A percentile compares a stretch with the other conserved stretches of the same genome.
Conservation (phyloP, 2,797 vertebrate genomes). For the Heteromormyrus szaboi region DNA sequence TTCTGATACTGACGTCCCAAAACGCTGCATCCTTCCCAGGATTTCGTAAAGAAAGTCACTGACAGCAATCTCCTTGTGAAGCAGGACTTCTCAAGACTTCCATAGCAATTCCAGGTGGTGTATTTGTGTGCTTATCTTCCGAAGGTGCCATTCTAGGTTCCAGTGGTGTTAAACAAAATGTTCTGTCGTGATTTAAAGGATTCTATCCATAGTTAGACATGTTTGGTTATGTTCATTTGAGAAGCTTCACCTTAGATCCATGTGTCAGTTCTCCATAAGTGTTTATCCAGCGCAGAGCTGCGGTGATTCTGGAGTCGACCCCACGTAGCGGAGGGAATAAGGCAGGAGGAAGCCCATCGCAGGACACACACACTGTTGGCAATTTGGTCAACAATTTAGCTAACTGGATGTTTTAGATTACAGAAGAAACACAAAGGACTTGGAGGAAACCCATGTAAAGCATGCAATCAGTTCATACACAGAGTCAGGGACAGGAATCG, state of each 20-base stretch:
- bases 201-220: background rate
- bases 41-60: background rate
- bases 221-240: background rate
- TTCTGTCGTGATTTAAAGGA: background rate
- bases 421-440: background rate
- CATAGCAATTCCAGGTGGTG: background rate
- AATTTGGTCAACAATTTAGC: background rate
- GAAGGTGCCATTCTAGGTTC: background rate
- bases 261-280: background rate
- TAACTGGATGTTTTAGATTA: background rate
- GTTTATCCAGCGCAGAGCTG: background rate
- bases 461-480: background rate
- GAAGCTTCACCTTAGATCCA: background rate
- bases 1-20: background rate
- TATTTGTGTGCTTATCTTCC: background rate
- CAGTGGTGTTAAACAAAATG: background rate
- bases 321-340: background rate
- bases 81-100: background rate
- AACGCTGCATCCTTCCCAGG: background rate
- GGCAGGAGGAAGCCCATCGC: background rate
- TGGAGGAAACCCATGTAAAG: background rate
- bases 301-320: background rate
- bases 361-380: background rate
- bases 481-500: background rate
- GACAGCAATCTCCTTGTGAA: background rate